Evolutionary conservation across 1,140 invertebrate species (phyloP).

Genomic region (Lamellibrachia luymesi): DNA sequence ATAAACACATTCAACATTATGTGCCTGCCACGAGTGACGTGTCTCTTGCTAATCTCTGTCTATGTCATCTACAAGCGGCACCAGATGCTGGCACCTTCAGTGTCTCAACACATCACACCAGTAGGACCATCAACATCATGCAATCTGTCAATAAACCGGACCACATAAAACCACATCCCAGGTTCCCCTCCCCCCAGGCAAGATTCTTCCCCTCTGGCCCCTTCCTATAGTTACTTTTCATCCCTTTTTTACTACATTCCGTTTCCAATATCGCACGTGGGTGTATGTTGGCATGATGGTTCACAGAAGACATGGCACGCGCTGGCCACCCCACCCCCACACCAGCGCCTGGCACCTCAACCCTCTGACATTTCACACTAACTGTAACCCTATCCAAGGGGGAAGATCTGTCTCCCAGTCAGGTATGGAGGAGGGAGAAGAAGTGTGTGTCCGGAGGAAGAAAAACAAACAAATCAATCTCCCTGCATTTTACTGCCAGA

Average conservation of each 20-base stretch:
- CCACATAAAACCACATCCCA: neutral
- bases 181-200: neutral
- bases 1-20: neutral
- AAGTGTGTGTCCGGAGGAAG: neutral
- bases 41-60: neutral
- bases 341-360: neutral
- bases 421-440: neutral
- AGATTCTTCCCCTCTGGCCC: neutral
- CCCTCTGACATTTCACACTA: neutral
- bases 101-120: neutral
- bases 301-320: neutral
- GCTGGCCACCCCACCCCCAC: too few relatives aligned
- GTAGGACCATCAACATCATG: neutral
- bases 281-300: neutral
- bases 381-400: neutral
- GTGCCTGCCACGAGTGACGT: neutral
- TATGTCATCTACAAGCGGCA: neutral
- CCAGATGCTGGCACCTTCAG: neutral
- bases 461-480: conserved; percentile 6
- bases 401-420: neutral
- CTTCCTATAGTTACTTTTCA: neutral
- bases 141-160: neutral
- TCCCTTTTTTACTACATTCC: neutral
- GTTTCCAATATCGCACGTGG: neutral
- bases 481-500: neutral